Percentiles rank a stretch among this genome's conserved stretches.
Evolutionary conservation across 92 coral and sea anemone genomes (phyloP).

Genomic region (Umimayanthus chanpuru): DNA sequence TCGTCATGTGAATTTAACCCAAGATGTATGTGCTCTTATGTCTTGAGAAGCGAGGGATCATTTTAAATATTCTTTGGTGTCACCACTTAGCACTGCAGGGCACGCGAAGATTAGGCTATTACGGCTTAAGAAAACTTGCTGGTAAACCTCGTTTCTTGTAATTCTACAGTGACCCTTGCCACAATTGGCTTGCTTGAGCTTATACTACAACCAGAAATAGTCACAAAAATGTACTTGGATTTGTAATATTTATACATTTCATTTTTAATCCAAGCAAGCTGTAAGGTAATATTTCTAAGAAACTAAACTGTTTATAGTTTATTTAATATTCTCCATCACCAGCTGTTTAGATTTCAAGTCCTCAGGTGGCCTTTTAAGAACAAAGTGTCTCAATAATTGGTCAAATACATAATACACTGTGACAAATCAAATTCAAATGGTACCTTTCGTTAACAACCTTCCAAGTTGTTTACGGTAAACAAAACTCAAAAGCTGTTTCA

Average conservation of each 20-base stretch:
- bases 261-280: slow-evolving; percentile 24
- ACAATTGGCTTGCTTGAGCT: background rate
- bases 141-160: slow-evolving; percentile 8
- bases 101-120: background rate
- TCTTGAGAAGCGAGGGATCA: background rate
- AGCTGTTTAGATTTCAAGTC: background rate
- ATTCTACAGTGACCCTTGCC: background rate
- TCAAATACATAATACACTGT: too few relatives aligned
- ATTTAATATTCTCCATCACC: slow-evolving; percentile 19
- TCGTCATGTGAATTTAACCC: background rate
- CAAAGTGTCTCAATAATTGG: background rate
- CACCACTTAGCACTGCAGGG: background rate
- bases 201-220: slow-evolving; percentile 9
- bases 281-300: background rate
- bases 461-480: slow-evolving; percentile 3
- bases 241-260: slow-evolving; percentile 10
- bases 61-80: background rate
- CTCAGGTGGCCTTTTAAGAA: slow-evolving; percentile 15
- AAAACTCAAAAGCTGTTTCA: background rate
- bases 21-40: background rate
- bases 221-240: background rate
- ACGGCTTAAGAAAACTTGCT: slow-evolving; percentile 7
- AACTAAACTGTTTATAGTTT: slow-evolving; percentile 17
- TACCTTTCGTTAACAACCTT: background rate
- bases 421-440: background rate